Evolutionary conservation across 2,797 vertebrate genomes (phyloP).

Genomic region (Netta rufina): DNA sequence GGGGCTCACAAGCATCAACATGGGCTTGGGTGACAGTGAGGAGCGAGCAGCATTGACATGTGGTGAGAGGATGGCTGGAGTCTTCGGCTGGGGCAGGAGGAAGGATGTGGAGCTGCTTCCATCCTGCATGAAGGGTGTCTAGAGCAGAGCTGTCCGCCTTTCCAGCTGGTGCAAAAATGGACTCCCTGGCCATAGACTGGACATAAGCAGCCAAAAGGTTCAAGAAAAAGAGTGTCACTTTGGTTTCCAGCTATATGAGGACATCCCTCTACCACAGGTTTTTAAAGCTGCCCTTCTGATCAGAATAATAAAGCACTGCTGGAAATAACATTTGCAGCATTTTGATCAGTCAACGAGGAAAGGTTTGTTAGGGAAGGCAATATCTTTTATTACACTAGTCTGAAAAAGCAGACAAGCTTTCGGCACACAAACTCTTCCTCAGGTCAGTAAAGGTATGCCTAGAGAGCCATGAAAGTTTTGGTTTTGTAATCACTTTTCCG

Average conservation of each 20-base stretch:
- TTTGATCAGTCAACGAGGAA: neutral
- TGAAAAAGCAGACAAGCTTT: slow-evolving; percentile 34
- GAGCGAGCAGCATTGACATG: neutral
- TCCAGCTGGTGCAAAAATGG: neutral
- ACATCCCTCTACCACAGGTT: neutral
- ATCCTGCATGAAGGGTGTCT: accelerated
- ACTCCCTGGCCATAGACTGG: neutral
- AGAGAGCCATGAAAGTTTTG: neutral
- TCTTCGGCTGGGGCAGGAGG: neutral
- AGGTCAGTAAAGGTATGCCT: neutral
- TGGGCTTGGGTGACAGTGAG: neutral
- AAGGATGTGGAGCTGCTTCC: neutral
- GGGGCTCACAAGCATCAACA: neutral
- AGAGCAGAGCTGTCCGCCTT: accelerated
- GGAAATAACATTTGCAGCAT: neutral
- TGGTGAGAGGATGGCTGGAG: neutral
- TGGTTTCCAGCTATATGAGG: neutral
- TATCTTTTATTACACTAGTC: neutral
- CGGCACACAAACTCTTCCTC: neutral
- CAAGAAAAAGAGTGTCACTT: neutral
- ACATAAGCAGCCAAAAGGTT: neutral
- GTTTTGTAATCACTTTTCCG: neutral
- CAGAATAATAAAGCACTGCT: neutral
- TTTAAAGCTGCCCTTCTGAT: neutral
- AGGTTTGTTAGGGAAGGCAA: neutral